Evolutionary conservation across 2,797 vertebrate species (phyloP).

Genomic region (Coracias cyanogaster): DNA sequence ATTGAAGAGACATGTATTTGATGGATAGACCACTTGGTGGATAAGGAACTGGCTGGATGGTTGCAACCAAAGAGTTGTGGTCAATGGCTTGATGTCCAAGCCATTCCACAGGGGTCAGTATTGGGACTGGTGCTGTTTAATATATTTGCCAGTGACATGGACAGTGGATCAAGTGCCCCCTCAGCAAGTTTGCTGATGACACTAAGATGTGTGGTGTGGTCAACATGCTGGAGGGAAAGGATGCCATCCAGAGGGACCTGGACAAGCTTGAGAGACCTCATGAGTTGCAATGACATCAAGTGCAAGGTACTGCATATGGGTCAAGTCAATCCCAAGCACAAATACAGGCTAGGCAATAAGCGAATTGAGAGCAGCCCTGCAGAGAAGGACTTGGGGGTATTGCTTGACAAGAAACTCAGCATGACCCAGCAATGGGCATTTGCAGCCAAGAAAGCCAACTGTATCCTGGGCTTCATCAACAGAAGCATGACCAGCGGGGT

Average conservation of each 20-base stretch:
- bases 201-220: neutral
- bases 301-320: neutral
- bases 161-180: neutral
- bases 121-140: neutral
- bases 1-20: neutral
- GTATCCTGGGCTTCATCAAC: too few species aligned
- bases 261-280: neutral
- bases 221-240: neutral
- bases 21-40: neutral
- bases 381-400: too few species aligned
- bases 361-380: too few species aligned
- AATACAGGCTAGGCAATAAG: too few species aligned
- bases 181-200: neutral
- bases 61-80: neutral
- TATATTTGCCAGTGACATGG: neutral
- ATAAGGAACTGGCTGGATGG: neutral
- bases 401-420: too few species aligned
- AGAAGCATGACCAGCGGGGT: too few species aligned
- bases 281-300: neutral
- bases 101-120: neutral
- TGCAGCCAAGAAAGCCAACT: too few species aligned
- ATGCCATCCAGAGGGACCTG: neutral
- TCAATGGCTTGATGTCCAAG: neutral
- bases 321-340: too few species aligned
- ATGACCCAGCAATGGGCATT: too few species aligned